Percentiles rank a stretch among this genome's conserved stretches.
Conservation (phyloP, 1,140 invertebrate species). For the Ditylenchus dipsaci region DNA sequence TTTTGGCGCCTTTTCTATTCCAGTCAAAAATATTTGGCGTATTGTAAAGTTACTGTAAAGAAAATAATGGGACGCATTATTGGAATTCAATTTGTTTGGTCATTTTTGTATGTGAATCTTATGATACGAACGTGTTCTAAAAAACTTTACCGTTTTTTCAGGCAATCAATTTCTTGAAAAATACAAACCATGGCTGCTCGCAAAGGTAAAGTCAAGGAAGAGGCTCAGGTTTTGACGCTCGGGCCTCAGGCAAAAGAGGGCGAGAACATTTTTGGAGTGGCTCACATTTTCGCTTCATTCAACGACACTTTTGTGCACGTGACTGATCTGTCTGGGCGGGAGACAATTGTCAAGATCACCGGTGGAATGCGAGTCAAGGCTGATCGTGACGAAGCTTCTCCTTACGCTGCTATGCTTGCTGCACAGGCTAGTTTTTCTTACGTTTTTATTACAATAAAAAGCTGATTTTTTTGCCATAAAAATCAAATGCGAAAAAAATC, state of each 20-base stretch:
- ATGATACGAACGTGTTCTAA: too few species aligned
- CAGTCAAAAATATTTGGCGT: too few species aligned
- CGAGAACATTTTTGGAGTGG: constrained; percentile 95
- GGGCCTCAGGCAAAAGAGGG: constrained; percentile 94
- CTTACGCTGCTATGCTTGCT: constrained; percentile 99
- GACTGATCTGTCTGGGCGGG: constrained; percentile 91
- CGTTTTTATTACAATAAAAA: too few species aligned
- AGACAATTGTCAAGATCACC: constrained; percentile 96
- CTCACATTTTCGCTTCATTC: constrained; percentile 98
- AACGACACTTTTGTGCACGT: constrained; percentile 99
- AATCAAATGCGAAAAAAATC: too few species aligned
- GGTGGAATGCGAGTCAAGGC: constrained; percentile 99
- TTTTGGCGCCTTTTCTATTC: too few species aligned
- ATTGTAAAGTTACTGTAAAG: too few species aligned
- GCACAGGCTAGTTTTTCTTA: constrained; percentile 68
- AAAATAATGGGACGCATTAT: too few species aligned
- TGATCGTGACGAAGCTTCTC: constrained; percentile 97
- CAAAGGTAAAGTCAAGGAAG: constrained; percentile 91
- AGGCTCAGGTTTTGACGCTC: constrained; percentile 89
- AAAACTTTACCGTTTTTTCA: too few species aligned
- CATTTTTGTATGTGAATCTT: too few species aligned
- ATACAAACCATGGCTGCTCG: constrained; percentile 73
- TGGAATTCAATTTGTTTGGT: too few species aligned
- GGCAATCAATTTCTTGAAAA: neutral
- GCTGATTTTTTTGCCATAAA: too few species aligned